phyloP scores from a whole-genome alignment of 2,113 vertebrate species.

The Peromyscus californicus region DNA sequence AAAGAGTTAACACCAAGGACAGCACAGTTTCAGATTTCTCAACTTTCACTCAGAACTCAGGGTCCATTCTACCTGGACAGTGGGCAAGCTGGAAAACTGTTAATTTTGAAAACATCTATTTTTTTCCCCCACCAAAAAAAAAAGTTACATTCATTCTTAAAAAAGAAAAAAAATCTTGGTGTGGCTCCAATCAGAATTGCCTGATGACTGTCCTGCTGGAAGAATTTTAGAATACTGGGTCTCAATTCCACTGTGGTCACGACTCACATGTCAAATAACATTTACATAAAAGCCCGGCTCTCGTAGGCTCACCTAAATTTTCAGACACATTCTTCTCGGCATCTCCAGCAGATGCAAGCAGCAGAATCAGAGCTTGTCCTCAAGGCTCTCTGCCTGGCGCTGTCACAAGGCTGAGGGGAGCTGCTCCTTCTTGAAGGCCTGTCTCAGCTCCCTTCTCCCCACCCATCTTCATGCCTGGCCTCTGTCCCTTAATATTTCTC shows the following conservation, averaged over 20 bases:
- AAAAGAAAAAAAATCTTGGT: not conserved
- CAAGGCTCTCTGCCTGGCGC: not conserved
- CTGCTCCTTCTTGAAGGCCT: not conserved
- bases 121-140: not conserved
- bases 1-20: not conserved
- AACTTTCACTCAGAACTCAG: not conserved
- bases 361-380: not conserved
- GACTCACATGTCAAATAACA: constrained; percentile 9
- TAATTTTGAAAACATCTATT: constrained; percentile 36
- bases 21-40: not conserved
- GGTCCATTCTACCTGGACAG: not conserved
- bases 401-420: not conserved
- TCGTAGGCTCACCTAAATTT: not conserved
- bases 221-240: not conserved
- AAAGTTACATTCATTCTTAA: not conserved
- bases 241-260: constrained; percentile 39
- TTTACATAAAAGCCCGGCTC: constrained; percentile 26
- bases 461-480: not conserved
- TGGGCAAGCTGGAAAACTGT: not conserved
- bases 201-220: not conserved
- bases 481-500: constrained; percentile 60
- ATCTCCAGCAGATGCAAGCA: not conserved
- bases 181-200: not conserved
- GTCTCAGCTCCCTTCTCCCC: not conserved
- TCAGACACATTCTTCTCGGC: constrained; percentile 21